A percentile compares a stretch with the other conserved stretches of the same genome.
Evolutionary conservation across 2,113 vertebrate species (phyloP).

Genomic region (Lepidothrix coronata): DNA sequence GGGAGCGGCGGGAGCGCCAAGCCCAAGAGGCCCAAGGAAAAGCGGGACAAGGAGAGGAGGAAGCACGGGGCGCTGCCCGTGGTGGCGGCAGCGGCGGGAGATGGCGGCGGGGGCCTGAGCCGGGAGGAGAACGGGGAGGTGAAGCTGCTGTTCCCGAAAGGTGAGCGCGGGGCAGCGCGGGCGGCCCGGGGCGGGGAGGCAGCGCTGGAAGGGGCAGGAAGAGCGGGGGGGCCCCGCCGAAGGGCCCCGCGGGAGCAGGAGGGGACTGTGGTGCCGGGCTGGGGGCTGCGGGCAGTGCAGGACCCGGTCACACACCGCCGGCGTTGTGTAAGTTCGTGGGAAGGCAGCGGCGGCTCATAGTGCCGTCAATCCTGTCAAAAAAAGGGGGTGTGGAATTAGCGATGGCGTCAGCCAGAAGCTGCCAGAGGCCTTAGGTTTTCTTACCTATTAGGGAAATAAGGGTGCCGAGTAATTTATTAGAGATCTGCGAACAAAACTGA

Average conservation of each 20-base stretch:
- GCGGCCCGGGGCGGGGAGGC: background rate
- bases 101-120: conserved; percentile 61
- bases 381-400: conserved; percentile 68
- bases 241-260: background rate
- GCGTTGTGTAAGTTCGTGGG: background rate
- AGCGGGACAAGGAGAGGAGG: conserved; percentile 79
- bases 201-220: background rate
- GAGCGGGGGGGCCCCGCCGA: background rate
- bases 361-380: conserved; percentile 59
- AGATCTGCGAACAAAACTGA: background rate
- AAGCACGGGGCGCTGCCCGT: conserved; percentile 71
- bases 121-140: conserved; percentile 90
- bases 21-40: conserved; percentile 83
- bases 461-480: background rate
- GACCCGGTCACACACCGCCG: background rate
- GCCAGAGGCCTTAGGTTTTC: conserved; percentile 63
- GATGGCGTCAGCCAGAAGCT: conserved; percentile 65
- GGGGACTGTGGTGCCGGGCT: background rate
- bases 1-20: conserved; percentile 58
- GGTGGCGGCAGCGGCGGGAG: conserved; percentile 22
- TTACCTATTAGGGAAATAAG: conserved; percentile 74
- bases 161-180: conserved; percentile 52
- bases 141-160: conserved; percentile 82
- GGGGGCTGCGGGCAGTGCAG: background rate
- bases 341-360: background rate